Percentiles rank a stretch among this genome's conserved stretches.
These are phyloP conservation scores for Mimas tiliae DNA, from an alignment of 2,888 invertebrate species.

Conservation along the genomic window DNA sequence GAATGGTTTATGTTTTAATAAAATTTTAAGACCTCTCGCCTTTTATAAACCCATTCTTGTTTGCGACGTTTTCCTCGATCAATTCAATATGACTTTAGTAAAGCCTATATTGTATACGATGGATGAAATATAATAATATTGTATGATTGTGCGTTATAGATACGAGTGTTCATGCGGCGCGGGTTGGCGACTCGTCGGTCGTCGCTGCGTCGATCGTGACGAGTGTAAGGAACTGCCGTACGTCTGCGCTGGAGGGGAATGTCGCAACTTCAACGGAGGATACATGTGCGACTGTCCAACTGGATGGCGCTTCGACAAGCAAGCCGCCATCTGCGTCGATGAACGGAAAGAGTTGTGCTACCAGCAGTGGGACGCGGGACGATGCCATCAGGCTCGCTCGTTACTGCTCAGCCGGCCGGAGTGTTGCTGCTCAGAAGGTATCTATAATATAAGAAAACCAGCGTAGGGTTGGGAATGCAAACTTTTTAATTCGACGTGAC, in stretches of 20 bases:
- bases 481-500: too few species aligned
- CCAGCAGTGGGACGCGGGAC: constrained; percentile 78
- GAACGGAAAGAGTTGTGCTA: constrained; percentile 91
- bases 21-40: too few species aligned
- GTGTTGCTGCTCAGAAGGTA: constrained; percentile 77
- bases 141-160: constrained; percentile 39
- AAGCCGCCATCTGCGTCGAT: constrained; percentile 89
- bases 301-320: constrained; percentile 88
- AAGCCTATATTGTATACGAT: too few species aligned
- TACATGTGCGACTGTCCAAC: constrained; percentile 92
- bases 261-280: constrained; percentile 91
- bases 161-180: constrained; percentile 90
- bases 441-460: too few species aligned
- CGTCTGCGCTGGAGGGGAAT: constrained; percentile 92
- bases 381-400: constrained; percentile 72
- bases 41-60: too few species aligned
- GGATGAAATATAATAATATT: too few species aligned
- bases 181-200: constrained; percentile 89
- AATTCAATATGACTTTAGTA: too few species aligned
- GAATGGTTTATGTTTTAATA: too few species aligned
- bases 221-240: constrained; percentile 89
- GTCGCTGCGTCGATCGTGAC: constrained; percentile 88
- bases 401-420: constrained; percentile 68
- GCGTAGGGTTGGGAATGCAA: too few species aligned
- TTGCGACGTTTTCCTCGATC: too few species aligned